A percentile compares a stretch with the other conserved stretches of the same genome.
Conservation (phyloP, 2,888 invertebrate species). For the Xestoiulus laeticollis region DNA sequence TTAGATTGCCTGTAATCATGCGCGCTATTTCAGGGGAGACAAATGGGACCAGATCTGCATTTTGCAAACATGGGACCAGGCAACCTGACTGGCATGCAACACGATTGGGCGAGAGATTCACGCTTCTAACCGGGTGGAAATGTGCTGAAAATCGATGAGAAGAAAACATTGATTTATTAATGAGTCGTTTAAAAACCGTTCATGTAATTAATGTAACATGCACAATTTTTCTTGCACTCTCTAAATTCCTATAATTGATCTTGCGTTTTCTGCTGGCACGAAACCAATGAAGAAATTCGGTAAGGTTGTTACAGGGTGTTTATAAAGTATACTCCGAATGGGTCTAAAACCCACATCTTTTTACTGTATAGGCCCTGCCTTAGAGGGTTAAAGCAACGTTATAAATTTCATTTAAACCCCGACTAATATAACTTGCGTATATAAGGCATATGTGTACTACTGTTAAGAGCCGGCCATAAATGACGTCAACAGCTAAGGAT, state of each 20-base stretch:
- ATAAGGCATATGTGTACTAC: too few relatives aligned
- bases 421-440: too few relatives aligned
- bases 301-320: neutral
- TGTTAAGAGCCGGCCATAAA: too few relatives aligned
- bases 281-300: neutral
- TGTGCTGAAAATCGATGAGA: neutral
- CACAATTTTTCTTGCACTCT: constrained; percentile 1
- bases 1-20: constrained; percentile 40
- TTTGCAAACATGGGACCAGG: neutral
- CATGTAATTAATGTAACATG: constrained; percentile 21
- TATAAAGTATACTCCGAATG: neutral
- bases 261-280: neutral
- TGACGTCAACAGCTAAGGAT: too few relatives aligned
- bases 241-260: constrained; percentile 16
- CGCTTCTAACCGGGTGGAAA: neutral
- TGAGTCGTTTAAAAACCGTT: constrained; percentile 36
- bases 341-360: too few relatives aligned
- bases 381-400: too few relatives aligned
- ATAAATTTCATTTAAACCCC: too few relatives aligned
- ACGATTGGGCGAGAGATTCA: neutral
- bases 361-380: too few relatives aligned
- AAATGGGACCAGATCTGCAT: constrained; percentile 9
- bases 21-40: constrained; percentile 24
- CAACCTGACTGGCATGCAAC: neutral
- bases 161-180: constrained; percentile 39